These are phyloP conservation scores for Sturnus vulgaris DNA, from an alignment of 2,113 vertebrate species.

Conservation along the genomic window DNA sequence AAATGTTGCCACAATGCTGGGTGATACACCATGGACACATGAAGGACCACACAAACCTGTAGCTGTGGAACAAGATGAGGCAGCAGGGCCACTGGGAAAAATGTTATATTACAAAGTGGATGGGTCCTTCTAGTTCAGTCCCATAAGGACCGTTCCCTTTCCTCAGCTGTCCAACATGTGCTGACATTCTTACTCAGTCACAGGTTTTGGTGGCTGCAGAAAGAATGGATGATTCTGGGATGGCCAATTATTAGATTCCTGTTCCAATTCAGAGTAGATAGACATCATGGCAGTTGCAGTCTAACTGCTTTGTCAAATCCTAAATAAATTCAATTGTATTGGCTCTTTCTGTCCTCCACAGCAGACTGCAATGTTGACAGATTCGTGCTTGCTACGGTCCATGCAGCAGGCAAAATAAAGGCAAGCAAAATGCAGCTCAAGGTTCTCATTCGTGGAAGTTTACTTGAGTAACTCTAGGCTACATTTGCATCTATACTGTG, in stretches of 20 bases:
- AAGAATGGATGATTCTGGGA: neutral
- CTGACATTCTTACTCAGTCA: neutral
- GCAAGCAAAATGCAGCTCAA: neutral
- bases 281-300: neutral
- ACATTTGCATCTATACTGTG: neutral
- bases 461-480: neutral
- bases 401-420: neutral
- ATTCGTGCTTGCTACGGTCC: neutral
- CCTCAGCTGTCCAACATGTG: neutral
- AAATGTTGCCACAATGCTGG: neutral
- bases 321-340: neutral
- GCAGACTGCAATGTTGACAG: neutral
- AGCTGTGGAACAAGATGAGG: neutral
- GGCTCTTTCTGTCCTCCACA: neutral
- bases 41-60: neutral
- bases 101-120: accelerated
- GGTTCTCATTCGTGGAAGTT: neutral
- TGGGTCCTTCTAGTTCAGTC: neutral
- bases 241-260: neutral
- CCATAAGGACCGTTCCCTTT: neutral
- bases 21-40: accelerated
- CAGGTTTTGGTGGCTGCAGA: neutral
- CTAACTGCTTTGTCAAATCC: neutral
- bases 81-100: neutral
- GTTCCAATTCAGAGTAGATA: neutral